Evolutionary conservation across 2,797 vertebrate species (phyloP).

Genomic region (Emydoidea blandingii): DNA sequence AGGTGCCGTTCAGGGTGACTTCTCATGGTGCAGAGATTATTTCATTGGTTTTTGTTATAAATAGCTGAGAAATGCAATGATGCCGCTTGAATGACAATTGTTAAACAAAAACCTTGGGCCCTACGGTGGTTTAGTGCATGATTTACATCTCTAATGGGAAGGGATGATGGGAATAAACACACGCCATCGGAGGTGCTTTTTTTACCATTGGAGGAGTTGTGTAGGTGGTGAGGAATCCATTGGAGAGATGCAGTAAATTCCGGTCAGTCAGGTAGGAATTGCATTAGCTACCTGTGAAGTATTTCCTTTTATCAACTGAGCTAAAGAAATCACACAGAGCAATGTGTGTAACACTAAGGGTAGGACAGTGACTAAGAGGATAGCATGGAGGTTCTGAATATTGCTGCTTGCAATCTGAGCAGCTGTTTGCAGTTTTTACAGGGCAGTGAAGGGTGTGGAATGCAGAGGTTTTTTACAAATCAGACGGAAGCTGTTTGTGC

Average conservation of each 20-base stretch:
- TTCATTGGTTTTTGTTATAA: neutral
- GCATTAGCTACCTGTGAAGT: rapidly evolving
- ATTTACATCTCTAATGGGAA: neutral
- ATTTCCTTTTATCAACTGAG: rapidly evolving
- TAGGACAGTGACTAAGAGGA: rapidly evolving
- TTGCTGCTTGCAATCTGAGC: rapidly evolving
- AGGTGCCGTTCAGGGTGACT: neutral
- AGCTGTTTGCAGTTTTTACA: rapidly evolving
- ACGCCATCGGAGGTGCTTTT: neutral
- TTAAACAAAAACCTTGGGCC: neutral
- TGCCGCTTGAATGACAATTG: neutral
- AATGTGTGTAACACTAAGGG: neutral
- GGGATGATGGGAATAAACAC: neutral
- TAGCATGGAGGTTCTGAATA: rapidly evolving
- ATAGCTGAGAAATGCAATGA: neutral
- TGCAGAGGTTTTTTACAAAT: rapidly evolving
- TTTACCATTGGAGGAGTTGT: neutral
- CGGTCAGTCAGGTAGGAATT: neutral
- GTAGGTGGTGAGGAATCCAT: neutral
- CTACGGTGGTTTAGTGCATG: rapidly evolving
- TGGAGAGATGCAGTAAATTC: neutral
- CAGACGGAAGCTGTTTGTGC: rapidly evolving
- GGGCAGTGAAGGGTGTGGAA: rapidly evolving
- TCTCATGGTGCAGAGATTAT: neutral
- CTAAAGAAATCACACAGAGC: neutral